Conservation (phyloP, 2,888 invertebrate genomes). For the Chloroclystis v-ata region DNA sequence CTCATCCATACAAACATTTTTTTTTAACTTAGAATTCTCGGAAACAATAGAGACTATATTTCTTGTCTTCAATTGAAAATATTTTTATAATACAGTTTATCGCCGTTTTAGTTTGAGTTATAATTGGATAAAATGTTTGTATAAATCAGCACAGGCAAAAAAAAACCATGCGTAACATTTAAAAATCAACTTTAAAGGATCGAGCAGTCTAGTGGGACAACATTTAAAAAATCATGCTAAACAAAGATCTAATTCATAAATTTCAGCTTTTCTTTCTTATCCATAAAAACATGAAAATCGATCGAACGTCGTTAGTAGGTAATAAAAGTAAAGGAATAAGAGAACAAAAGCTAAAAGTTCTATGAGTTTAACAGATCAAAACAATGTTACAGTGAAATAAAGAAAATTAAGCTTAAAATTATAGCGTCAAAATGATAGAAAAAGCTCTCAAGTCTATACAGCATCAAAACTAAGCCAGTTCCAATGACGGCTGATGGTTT, state of each 20-base stretch:
- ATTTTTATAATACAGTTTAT: too few species aligned
- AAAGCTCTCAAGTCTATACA: slow-evolving; percentile 72
- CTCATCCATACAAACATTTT: slow-evolving; percentile 41
- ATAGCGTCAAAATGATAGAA: slow-evolving; percentile 61
- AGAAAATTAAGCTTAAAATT: slow-evolving; percentile 60
- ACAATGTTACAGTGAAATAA: slow-evolving; percentile 63
- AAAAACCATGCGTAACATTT: slow-evolving; percentile 55
- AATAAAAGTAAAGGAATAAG: neutral
- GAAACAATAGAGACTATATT: too few species aligned
- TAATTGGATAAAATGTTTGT: slow-evolving; percentile 31
- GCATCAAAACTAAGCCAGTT: slow-evolving; percentile 63
- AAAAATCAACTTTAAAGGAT: slow-evolving; percentile 48
- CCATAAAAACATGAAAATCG: neutral
- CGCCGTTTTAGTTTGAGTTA: neutral
- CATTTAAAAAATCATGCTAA: slow-evolving; percentile 62
- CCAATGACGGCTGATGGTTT: slow-evolving; percentile 59
- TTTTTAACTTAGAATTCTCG: neutral
- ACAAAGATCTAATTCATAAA: slow-evolving; percentile 43
- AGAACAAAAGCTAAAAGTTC: slow-evolving; percentile 28
- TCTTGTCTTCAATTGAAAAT: too few species aligned
- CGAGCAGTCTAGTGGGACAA: slow-evolving; percentile 65
- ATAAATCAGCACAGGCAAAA: slow-evolving; percentile 53
- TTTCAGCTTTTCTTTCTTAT: slow-evolving; percentile 19
- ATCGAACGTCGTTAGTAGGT: neutral
- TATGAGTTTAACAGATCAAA: slow-evolving; percentile 34